phyloP scores from a whole-genome alignment of 2,888 invertebrate species.

The Digitonthophagus gazella region DNA sequence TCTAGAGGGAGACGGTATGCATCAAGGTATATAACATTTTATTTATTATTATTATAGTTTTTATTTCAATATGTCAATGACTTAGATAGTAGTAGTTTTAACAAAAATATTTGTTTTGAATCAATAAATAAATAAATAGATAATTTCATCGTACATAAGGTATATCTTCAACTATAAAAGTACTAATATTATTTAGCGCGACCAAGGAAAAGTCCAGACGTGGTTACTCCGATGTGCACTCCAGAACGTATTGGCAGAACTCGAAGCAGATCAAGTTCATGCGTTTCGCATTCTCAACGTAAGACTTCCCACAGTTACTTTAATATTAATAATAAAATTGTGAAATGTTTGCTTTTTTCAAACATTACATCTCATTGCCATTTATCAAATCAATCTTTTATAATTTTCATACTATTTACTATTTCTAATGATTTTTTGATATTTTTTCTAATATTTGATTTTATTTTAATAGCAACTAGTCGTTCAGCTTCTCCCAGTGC shows the following conservation, averaged over 20 bases:
- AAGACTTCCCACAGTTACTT: slow-evolving; percentile 40
- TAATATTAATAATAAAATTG: background rate
- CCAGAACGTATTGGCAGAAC: slow-evolving; percentile 61
- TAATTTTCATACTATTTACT: background rate
- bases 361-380: background rate
- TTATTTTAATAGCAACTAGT: slow-evolving; percentile 71
- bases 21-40: slow-evolving; percentile 58
- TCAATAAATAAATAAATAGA: background rate
- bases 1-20: slow-evolving; percentile 63
- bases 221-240: slow-evolving; percentile 55
- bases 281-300: slow-evolving; percentile 93
- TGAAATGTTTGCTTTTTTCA: background rate
- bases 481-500: slow-evolving; percentile 93
- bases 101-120: slow-evolving; percentile 14
- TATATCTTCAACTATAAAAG: background rate
- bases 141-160: background rate
- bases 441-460: slow-evolving; percentile 1
- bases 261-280: slow-evolving; percentile 63
- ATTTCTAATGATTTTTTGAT: background rate
- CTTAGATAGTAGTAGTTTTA: slow-evolving; percentile 11
- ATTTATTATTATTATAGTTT: slow-evolving; percentile 12
- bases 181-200: slow-evolving; percentile 55
- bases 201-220: slow-evolving; percentile 61
- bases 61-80: slow-evolving; percentile 11
- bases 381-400: background rate